A percentile compares a stretch with the other conserved stretches of the same genome.
phyloP scores from a whole-genome alignment of 2,888 invertebrate species.

The Tolmerus cingulatus region DNA sequence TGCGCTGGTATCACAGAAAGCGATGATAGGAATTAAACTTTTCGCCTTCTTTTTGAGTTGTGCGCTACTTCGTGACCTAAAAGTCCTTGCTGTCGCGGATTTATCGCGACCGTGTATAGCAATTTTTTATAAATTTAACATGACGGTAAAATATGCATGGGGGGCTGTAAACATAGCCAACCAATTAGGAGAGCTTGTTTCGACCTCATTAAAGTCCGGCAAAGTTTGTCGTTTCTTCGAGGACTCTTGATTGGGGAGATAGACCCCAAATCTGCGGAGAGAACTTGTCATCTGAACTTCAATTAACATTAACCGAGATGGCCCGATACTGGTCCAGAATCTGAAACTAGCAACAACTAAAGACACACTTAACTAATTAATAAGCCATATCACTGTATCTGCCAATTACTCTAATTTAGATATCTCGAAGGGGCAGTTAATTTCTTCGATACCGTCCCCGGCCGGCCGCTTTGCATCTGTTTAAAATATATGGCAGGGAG shows the following conservation, averaged over 20 bases:
- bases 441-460: slow-evolving; percentile 34
- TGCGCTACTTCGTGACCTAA: background rate
- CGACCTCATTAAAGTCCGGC: background rate
- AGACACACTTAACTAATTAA: slow-evolving; percentile 48
- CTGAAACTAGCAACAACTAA: slow-evolving; percentile 18
- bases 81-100: background rate
- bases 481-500: slow-evolving; percentile 24
- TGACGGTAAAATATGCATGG: background rate
- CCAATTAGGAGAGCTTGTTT: background rate
- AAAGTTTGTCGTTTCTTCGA: background rate
- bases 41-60: slow-evolving; percentile 1
- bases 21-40: slow-evolving; percentile 38
- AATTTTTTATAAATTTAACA: background rate
- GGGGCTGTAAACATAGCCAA: slow-evolving; percentile 3
- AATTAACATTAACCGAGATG: slow-evolving; percentile 6
- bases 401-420: slow-evolving; percentile 50
- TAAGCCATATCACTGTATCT: slow-evolving; percentile 49
- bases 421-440: slow-evolving; percentile 50
- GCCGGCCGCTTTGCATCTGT: slow-evolving; percentile 3
- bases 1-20: slow-evolving; percentile 28
- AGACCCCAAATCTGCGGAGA: background rate
- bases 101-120: background rate
- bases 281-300: background rate
- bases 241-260: background rate
- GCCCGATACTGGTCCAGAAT: background rate